Evolutionary conservation across 2,797 vertebrate genomes (phyloP), one percentile per base, ranked within the genome.

Genomic region (Enteromius afrohamiltoni): DNA sequence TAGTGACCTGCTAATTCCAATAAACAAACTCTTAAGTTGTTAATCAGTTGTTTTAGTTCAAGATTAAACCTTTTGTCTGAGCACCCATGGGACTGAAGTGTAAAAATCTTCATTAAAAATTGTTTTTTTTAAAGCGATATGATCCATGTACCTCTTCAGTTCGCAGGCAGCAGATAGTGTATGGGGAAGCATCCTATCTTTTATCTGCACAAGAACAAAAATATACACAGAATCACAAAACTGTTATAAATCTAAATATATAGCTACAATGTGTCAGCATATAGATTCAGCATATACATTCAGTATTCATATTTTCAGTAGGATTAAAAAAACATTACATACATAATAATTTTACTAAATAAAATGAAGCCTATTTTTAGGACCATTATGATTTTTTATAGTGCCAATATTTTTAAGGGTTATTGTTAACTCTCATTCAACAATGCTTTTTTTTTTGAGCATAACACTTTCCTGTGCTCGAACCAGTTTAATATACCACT

Each of bases 91-190:
- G 71, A 83, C 23, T 23, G 34, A 42, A 83, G 81, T 76, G 81
- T 76, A 77, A 83, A 83, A 83, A 58, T 34, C 81, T 68, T 83
- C 71, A 76, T 83, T 68, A 83, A 83, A 55, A 76, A 4, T 42
- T 4, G 8, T 42, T 68, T 42, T 51, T 37, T 67, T 26, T 76
- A 29, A 65, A 82, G 60, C 9, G 71, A 82, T 14, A 58, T 55
- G 60, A 53, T 67, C 77, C 62, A 55, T 55, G 74, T 95, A 96
- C 95, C 90, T 93, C 85, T 94, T 92, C 85, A 88, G 53, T 55
- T 42, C 85, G 89, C 87, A 91, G 85, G 81, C 87, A 82, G 87
- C 88, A 81, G 93, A 87, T 75, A 87, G 67, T 16, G 87, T 86
- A 83, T 90, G 88, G 82, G 90, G 83, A 87, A 87, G 75, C 58